phyloP scores from a whole-genome alignment of 2,113 vertebrate species.

The Dasyurus viverrinus region DNA sequence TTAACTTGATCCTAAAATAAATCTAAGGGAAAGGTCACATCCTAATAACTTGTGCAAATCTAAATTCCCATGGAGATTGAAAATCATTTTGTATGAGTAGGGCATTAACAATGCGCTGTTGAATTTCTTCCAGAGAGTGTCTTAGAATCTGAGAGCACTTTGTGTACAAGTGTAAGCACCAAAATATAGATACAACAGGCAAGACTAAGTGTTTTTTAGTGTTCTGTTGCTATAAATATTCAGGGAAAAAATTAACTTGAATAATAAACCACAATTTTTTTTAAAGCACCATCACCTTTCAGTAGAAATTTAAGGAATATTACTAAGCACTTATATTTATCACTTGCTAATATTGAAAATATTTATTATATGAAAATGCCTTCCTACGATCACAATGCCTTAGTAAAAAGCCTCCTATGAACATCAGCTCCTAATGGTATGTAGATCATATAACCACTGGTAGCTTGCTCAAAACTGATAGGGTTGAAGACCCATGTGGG shows the following conservation, averaged over 20 bases:
- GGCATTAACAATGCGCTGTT: conserved; percentile 80
- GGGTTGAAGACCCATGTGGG: background rate
- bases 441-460: background rate
- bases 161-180: conserved; percentile 56
- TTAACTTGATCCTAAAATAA: conserved; percentile 95
- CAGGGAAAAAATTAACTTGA: conserved; percentile 27
- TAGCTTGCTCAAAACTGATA: background rate
- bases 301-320: conserved; percentile 44
- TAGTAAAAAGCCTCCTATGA: conserved; percentile 16
- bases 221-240: conserved; percentile 33
- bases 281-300: background rate
- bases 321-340: conserved; percentile 21
- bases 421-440: background rate
- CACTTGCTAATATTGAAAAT: conserved; percentile 15
- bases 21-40: conserved; percentile 93
- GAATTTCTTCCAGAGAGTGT: conserved; percentile 76
- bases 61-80: conserved; percentile 90
- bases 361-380: too few relatives aligned
- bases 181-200: conserved; percentile 65
- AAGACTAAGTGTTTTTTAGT: conserved; percentile 39
- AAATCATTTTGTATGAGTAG: conserved; percentile 84
- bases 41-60: conserved; percentile 92
- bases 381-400: background rate
- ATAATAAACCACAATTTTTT: conserved; percentile 41
- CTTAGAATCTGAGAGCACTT: conserved; percentile 67